phyloP scores from a whole-genome alignment of 2,888 invertebrate species.

The Stegophylla sp. region DNA sequence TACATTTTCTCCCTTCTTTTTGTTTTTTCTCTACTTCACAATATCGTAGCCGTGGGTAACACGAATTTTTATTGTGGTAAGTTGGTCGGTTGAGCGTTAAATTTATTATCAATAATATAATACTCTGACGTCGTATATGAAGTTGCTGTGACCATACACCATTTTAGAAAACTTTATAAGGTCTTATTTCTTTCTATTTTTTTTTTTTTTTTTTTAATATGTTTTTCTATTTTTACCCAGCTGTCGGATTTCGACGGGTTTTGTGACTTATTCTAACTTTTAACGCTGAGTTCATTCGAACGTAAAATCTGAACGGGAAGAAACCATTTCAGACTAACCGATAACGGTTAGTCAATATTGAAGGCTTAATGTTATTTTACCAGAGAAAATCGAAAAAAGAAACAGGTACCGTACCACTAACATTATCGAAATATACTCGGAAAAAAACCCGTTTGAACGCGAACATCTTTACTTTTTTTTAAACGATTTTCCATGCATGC shows the following conservation, averaged over 20 bases:
- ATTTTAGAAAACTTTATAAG: neutral
- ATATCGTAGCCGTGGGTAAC: neutral
- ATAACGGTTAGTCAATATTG: conserved; percentile 18
- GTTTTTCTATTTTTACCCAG: neutral
- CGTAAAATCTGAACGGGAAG: conserved; percentile 9
- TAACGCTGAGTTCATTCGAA: neutral
- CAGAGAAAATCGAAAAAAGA: conserved; percentile 15
- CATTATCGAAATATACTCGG: neutral
- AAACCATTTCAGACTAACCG: neutral
- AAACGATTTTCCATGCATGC: neutral
- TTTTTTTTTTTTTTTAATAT: neutral
- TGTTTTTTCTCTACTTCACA: neutral
- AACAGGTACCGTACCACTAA: neutral
- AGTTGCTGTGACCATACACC: neutral
- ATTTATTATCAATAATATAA: conserved; percentile 34
- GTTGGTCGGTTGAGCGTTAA: neutral
- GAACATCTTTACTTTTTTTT: neutral
- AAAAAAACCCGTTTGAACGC: neutral
- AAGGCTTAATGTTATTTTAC: conserved; percentile 1
- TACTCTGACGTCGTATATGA: conserved; percentile 18
- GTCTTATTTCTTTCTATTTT: no score
- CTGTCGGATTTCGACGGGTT: neutral
- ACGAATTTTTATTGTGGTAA: neutral
- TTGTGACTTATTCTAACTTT: neutral
- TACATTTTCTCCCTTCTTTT: conserved; percentile 3